These are phyloP conservation scores for Mastomys coucha DNA, from an alignment of 2,113 vertebrate genomes.

Conservation along the genomic window DNA sequence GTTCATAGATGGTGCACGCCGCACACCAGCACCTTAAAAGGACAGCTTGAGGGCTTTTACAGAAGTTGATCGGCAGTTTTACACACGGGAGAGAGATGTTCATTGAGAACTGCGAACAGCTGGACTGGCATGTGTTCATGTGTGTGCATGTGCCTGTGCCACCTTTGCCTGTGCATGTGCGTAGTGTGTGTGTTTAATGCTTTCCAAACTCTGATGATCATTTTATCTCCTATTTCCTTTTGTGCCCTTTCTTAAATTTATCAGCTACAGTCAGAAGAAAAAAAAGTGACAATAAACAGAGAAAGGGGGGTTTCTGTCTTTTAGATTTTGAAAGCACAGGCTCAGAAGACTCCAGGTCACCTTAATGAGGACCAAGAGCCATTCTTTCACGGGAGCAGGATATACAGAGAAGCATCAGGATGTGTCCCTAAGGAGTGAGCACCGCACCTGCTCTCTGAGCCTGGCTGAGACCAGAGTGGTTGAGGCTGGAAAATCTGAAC, in stretches of 20 bases:
- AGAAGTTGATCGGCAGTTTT: conserved; percentile 13
- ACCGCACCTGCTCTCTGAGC: not conserved
- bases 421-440: not conserved
- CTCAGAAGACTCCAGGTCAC: not conserved
- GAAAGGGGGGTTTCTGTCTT: not conserved
- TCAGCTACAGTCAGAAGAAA: not conserved
- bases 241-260: not conserved
- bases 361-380: not conserved
- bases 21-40: not conserved
- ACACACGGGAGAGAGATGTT: conserved; percentile 18
- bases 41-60: conserved; percentile 26
- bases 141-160: too few relatives aligned
- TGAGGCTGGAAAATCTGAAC: not conserved
- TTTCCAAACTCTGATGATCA: not conserved
- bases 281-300: not conserved
- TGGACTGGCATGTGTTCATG: not conserved
- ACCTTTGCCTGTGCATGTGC: not conserved
- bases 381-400: not conserved
- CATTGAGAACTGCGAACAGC: not conserved
- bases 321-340: conserved; percentile 21
- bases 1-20: not conserved
- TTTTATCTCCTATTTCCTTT: not conserved
- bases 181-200: not conserved
- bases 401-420: not conserved
- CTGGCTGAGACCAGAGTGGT: not conserved